Evolutionary conservation across 2,888 invertebrate genomes (phyloP), one percentile per base, ranked within the genome.

Genomic region (Acrocyrtus sp.): DNA sequence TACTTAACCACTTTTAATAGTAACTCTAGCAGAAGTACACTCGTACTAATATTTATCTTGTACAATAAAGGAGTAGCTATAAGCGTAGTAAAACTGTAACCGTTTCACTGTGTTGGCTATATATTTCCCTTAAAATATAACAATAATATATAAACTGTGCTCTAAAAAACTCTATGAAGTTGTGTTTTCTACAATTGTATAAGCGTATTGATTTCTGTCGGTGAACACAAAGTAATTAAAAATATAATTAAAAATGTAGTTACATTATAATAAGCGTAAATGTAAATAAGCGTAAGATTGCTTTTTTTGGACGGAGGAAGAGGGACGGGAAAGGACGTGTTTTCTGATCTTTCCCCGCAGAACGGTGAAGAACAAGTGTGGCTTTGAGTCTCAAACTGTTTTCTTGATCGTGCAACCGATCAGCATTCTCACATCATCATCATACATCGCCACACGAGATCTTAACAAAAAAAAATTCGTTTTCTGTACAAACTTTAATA

Each of bases 291-390:
- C 50, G 50, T 34, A 41, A 61, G 29, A 58, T 45, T 29, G 22
- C 5, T 48, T 48, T 53, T 65, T 54, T 60, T 65, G 72, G 58
- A 66, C 66, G 72, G 72, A 72, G 66, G 72, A 72, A 72, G 72
- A 68, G 56, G 62, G 66, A 66, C 61, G 66, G 54, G 50, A 56
- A 56, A 61, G 72, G 66, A 66, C 66, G 54, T 72, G 63, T 65
- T 53, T 48, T 26, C 29, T 22, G 27, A 41, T 72, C 66, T 66
- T 56, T 41, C 56, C 72, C 66, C 66, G 72, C 56, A 48, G 72
- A 61, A 61, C 48, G 66, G 56, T 66, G 56, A 51, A 66, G 47
- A 72, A 65, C 66, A 72, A 72, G 60, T 72, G 72, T 72, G 72
- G 66, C 69, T 69, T 61, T 21, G 48, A 66, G 17, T 19, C 50